Evolutionary conservation across 2,888 invertebrate species (phyloP).

Genomic region (Drosophila aldrichi): DNA sequence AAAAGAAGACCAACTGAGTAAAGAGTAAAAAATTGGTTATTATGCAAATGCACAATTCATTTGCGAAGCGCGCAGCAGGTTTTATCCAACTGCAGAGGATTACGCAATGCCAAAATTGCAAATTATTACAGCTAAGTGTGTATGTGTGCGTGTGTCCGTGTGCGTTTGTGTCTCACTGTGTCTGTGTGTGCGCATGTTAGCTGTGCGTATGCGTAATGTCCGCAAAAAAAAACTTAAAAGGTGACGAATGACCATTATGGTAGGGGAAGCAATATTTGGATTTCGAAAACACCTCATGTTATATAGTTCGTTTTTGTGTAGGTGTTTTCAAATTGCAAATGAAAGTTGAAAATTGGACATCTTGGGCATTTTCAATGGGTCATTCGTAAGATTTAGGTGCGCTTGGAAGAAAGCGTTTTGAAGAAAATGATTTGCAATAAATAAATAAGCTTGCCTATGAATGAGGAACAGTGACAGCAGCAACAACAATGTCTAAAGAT

Average conservation of each 20-base stretch:
- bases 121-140: conserved; percentile 52
- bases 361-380: conserved; percentile 49
- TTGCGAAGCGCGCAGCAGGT: conserved; percentile 40
- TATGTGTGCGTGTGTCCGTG: not conserved
- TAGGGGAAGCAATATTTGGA: conserved; percentile 4
- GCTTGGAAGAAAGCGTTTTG: conserved; percentile 49
- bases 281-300: conserved; percentile 51
- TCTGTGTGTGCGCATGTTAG: conserved; percentile 13
- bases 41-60: conserved; percentile 75
- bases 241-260: conserved; percentile 37
- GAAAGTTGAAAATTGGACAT: conserved; percentile 56
- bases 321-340: conserved; percentile 44
- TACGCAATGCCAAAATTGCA: conserved; percentile 75
- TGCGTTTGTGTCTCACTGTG: not conserved
- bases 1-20: conserved; percentile 10
- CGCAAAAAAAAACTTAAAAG: conserved; percentile 45
- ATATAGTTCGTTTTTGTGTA: conserved; percentile 31
- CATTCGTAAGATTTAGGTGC: conserved; percentile 48
- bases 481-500: conserved; percentile 23
- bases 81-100: conserved; percentile 66
- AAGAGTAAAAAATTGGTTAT: conserved; percentile 64
- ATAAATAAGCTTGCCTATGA: conserved; percentile 52
- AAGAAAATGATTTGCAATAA: conserved; percentile 67
- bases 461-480: conserved; percentile 2
- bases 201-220: conserved; percentile 73